Base-by-base conservation (phyloP, 2,113 vertebrate genomes). In the Heterotis niloticus region DNA sequence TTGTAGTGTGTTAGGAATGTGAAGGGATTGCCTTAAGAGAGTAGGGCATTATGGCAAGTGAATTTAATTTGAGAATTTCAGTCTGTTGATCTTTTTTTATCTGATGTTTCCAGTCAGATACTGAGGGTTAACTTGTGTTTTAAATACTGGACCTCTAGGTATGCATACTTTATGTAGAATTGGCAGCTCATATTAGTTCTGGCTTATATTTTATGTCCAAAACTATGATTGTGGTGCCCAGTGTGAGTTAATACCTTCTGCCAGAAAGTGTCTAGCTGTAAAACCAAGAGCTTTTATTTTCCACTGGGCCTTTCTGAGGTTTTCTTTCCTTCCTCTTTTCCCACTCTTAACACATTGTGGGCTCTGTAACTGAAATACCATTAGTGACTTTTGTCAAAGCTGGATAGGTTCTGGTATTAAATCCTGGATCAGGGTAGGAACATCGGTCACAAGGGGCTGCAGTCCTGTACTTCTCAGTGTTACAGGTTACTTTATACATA, bases 331-430 rank as follows among this genome's bases (percentile, higher is more conserved):
- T 18, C 13, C 44, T 24, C 10, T 23, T 13, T 28, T 73, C 23
- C 10, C 24, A 65, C 20, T 20, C 34, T 64, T 44, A 0, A 24
- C 28, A 24, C 66, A 52, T 79, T 62, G n/a, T 57, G 18, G 56
- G 52, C 24, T 60, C 26, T 74, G 24, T 54, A 26, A 34, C 11
- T 83, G 84, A 79, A 82, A 77, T 90, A 11, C 67, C 68, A 34
- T 3, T 71, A 56, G 44, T 20, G n/a, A 70, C 86, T 88, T 18
- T 56, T 56, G 20, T 72, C 51, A 72, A 14, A 72, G 70, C 70
- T 72, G 70, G 51, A 72, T 44, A 13, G 51, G 34, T 44, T 56
- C 18, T 54, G 44, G 20, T 51, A 23, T 44, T 44, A 44, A 44
- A 44, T 72, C 44, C 5, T 54, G 12, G 1, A 24, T 44, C 1